Percentiles rank a stretch among this genome's conserved stretches.
These are phyloP conservation scores for Baronia brevicornis DNA, from an alignment of 2,888 invertebrate species.

Conservation along the genomic window DNA sequence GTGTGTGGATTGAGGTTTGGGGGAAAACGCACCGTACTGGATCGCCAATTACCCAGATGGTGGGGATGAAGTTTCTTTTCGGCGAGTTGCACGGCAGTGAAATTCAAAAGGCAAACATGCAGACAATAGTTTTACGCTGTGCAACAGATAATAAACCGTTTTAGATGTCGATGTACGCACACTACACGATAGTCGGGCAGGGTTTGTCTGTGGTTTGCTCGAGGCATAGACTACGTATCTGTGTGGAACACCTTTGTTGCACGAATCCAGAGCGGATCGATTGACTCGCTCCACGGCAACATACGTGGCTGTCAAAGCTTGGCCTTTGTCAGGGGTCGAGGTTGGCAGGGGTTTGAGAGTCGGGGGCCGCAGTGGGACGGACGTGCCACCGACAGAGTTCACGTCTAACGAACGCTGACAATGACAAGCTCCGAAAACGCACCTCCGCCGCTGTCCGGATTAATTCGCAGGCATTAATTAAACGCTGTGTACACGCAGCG, in stretches of 20 bases:
- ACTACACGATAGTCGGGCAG: no score
- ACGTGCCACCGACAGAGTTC: slow-evolving; percentile 16
- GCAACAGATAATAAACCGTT: no score
- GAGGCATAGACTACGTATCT: slow-evolving; percentile 2
- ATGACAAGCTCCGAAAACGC: slow-evolving; percentile 37
- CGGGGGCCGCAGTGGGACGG: slow-evolving; percentile 8
- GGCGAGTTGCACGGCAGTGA: no score
- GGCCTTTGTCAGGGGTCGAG: slow-evolving; percentile 16
- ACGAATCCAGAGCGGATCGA: slow-evolving; percentile 10
- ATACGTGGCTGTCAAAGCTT: slow-evolving; percentile 9
- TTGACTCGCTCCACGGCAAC: slow-evolving; percentile 9
- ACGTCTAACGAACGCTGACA: slow-evolving; percentile 30
- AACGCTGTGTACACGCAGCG: slow-evolving; percentile 27
- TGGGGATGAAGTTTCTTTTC: no score
- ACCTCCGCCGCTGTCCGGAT: slow-evolving; percentile 29
- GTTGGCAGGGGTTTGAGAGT: slow-evolving; percentile 6
- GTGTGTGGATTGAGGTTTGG: no score
- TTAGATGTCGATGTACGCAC: no score
- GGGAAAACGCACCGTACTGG: no score
- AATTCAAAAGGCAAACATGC: no score
- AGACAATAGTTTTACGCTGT: no score
- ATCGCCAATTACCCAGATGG: no score
- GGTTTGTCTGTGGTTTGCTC: slow-evolving; percentile 4
- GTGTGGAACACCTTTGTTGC: slow-evolving; percentile 1
- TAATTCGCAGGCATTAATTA: slow-evolving; percentile 43